Conservation (phyloP, 2,797 vertebrate species). For the Aphelocoma californica region DNA sequence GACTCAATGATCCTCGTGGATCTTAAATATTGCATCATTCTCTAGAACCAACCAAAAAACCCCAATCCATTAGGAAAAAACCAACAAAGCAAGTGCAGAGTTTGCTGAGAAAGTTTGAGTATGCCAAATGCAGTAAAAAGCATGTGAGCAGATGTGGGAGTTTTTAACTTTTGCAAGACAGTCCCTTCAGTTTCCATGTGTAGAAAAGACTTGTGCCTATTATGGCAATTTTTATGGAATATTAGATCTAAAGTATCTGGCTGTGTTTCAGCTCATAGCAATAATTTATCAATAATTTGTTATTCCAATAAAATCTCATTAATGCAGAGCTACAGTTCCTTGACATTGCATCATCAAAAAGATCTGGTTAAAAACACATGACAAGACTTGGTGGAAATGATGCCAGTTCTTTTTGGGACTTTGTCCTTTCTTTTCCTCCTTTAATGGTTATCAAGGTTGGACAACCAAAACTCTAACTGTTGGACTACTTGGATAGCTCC, state of each 20-base stretch:
- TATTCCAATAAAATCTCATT: neutral
- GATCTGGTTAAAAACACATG: neutral
- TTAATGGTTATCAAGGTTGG: neutral
- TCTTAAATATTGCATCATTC: neutral
- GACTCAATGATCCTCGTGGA: rapidly evolving
- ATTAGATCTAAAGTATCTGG: neutral
- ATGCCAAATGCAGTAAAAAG: neutral
- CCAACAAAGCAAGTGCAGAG: neutral
- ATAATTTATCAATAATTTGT: neutral
- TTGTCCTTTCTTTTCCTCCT: neutral
- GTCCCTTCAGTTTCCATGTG: neutral
- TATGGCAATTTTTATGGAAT: neutral
- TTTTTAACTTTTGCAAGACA: neutral
- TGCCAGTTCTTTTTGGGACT: neutral
- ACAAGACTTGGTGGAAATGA: neutral
- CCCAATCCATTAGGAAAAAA: neutral
- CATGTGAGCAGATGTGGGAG: neutral
- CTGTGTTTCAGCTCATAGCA: neutral
- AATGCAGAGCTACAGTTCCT: neutral
- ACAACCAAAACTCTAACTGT: neutral
- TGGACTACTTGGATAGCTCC: neutral
- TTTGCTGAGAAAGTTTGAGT: neutral
- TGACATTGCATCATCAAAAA: neutral
- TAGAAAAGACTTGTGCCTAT: neutral
- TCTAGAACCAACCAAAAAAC: neutral